Base-by-base conservation (phyloP, 2,888 invertebrate species). In the Stegana nigrithorax region DNA sequence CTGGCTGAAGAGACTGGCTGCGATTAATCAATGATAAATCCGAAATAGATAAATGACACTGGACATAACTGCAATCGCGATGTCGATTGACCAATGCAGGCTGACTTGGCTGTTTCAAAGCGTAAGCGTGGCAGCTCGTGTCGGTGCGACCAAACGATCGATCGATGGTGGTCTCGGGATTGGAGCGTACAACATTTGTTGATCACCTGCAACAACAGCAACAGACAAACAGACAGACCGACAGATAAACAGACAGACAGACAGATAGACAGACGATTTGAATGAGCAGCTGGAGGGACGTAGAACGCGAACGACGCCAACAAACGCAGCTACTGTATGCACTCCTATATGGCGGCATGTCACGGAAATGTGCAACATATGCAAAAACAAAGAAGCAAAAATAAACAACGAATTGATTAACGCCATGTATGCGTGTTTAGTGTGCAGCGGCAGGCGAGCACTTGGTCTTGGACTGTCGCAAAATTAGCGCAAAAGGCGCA, bases 1-100 rank as follows among this genome's bases (percentile, higher is more conserved):
- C 55, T 71, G 68, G 69, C 65, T n/a, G n/a, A n/a, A n/a, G n/a
- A 70, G 68, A 50, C 50, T 50, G n/a, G 25, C 26, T 55, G 73
- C 80, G 80, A 78, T 78, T 78, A 78, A 78, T 78, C 78, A 78
- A 80, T 80, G 78, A 78, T 78, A 78, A 78, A 78, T 78, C 78
- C 78, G 78, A 78, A 80, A 78, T 76, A 78, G 78, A 78, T 80
- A 78, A 78, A 78, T 76, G 75, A 78, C 42, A 25, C 45, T 44
- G 55, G 10, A 53, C 45, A 60, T 19, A 29, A 71, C 70, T 66
- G 64, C 63, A 60, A 29, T 36, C 39, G n/a, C 69, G 70, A 72
- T 70, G 72, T 78, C 78, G 27, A 58, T 44, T 45, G 25, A 74
- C 76, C 65, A 68, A 67, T 71, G 64, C 14, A 74, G 74, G 78